Base-by-base conservation (phyloP, 2,888 invertebrate genomes). In the Falcaria lacertinaria region DNA sequence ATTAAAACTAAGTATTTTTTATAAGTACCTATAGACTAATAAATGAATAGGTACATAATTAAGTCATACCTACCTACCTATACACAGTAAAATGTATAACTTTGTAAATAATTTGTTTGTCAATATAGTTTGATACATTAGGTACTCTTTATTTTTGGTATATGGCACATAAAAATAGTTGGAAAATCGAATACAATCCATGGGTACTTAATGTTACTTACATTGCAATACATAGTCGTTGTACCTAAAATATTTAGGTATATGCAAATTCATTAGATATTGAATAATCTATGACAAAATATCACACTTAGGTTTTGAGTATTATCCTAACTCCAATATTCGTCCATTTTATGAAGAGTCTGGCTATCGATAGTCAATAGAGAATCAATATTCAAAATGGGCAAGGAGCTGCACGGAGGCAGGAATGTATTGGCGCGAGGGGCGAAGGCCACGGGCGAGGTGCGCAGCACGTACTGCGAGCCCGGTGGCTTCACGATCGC, bases 401-500 rank as follows among this genome's bases (percentile, higher is more conserved):
- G 68, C 57, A 44, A 53, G 48, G 50, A 55, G 47, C 50, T 63
- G 49, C 51, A 58, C 45, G 62, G 54, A 49, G 69, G 67, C 50
- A 72, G 79, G 75, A 84, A 84, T 75, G 81, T 80, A 57, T 73
- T 65, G 57, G 70, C 55, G 64, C 64, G 58, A 42, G 57, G 45
- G 41, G 60, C 57, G 50, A 55, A 48, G 51, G 61, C 63, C 51
- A 61, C 51, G 42, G 76, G 76, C 58, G 75, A 71, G 43, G 59
- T 54, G 57, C 74, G 74, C 57, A 74, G 77, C 68, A 82, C 77
- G 60, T 85, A 80, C 50, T 74, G 74, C 41, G 80, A 72, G 52
- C 62, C 65, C 52, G 70, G 54, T 58, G 57, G 65, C 55, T 50
- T 39, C 33, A n/a, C n/a, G n/a, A 55, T 48, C 50, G 54, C 48